Percentiles rank a stretch among this genome's conserved stretches.
Evolutionary conservation across 92 coral and sea anemone genomes (phyloP).

Genomic region (Palythoa grandiflora): DNA sequence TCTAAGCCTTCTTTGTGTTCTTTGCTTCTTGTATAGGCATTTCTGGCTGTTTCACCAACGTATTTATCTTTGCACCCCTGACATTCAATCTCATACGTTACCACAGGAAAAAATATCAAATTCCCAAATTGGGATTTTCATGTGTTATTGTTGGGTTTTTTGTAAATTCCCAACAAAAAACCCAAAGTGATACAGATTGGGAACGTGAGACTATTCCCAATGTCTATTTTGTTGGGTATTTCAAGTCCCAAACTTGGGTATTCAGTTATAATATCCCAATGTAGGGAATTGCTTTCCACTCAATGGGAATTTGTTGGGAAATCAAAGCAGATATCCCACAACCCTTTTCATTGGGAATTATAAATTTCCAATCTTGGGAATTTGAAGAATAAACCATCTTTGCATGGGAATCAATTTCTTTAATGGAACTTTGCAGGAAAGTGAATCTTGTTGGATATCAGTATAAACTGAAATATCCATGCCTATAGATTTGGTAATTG

Average conservation of each 20-base stretch:
- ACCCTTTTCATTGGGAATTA: slow-evolving; percentile 12
- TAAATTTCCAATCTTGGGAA: slow-evolving; percentile 18
- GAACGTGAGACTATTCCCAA: neutral
- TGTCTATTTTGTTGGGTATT: slow-evolving; percentile 26
- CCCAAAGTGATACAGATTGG: too few relatives aligned
- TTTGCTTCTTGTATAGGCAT: too few relatives aligned
- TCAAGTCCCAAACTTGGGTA: slow-evolving; percentile 31
- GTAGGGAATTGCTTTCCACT: slow-evolving; percentile 27
- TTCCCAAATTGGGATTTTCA: slow-evolving; percentile 51
- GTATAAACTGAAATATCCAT: slow-evolving; percentile 13
- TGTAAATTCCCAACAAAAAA: too few relatives aligned
- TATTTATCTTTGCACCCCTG: too few relatives aligned
- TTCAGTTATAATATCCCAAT: slow-evolving; percentile 10
- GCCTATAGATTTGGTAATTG: slow-evolving; percentile 16
- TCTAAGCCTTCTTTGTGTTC: too few relatives aligned
- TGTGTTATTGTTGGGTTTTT: slow-evolving; percentile 11
- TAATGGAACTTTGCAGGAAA: neutral
- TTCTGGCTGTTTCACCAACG: too few relatives aligned
- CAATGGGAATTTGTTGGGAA: slow-evolving; percentile 22
- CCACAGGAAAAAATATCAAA: slow-evolving; percentile 50
- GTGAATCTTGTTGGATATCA: slow-evolving; percentile 11
- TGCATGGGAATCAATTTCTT: slow-evolving; percentile 14
- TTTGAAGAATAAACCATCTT: slow-evolving; percentile 11
- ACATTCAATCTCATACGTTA: too few relatives aligned
- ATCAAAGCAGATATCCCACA: slow-evolving; percentile 23